Evolutionary conservation across 2,113 vertebrate species (phyloP).

Genomic region (Leptobrachium leishanense): DNA sequence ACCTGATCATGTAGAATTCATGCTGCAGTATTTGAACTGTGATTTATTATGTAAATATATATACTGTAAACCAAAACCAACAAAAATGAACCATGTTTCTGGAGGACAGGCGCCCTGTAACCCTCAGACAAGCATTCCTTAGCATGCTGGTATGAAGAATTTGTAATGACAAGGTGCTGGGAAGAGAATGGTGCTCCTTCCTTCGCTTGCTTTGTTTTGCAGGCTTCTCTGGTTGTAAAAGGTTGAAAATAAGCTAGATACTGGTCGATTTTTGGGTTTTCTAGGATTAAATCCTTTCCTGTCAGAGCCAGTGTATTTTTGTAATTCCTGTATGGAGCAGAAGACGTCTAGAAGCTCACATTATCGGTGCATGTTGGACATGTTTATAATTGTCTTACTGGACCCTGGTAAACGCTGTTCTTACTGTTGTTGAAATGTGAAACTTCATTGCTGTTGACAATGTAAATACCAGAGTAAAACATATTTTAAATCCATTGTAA

Average conservation of each 20-base stretch:
- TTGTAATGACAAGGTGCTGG: slow-evolving; percentile 5
- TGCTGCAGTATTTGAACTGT: too few species aligned
- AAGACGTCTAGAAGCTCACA: slow-evolving; percentile 63
- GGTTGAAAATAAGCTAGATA: slow-evolving; percentile 3
- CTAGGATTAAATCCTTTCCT: slow-evolving; percentile 57
- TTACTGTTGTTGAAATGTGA: slow-evolving; percentile 81
- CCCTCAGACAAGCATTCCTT: background rate
- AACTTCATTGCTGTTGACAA: slow-evolving; percentile 85
- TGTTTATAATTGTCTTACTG: slow-evolving; percentile 77
- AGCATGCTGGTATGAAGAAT: slow-evolving; percentile 22
- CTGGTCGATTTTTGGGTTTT: slow-evolving; percentile 41
- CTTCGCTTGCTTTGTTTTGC: background rate
- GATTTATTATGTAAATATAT: background rate
- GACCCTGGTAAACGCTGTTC: slow-evolving; percentile 76
- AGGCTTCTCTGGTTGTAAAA: slow-evolving; percentile 3
- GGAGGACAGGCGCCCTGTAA: background rate
- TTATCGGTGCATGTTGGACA: slow-evolving; percentile 82
- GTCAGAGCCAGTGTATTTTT: slow-evolving; percentile 58
- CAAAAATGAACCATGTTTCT: background rate
- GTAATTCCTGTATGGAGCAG: slow-evolving; percentile 57
- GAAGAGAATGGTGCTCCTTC: background rate
- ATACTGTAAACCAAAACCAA: background rate
- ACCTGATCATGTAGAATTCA: too few species aligned
- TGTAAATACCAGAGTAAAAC: slow-evolving; percentile 87
- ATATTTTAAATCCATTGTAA: slow-evolving; percentile 96